Percentiles rank a stretch among this genome's conserved stretches.
phyloP scores from a whole-genome alignment of 1,140 invertebrate genomes.

The Anoplophora glabripennis region DNA sequence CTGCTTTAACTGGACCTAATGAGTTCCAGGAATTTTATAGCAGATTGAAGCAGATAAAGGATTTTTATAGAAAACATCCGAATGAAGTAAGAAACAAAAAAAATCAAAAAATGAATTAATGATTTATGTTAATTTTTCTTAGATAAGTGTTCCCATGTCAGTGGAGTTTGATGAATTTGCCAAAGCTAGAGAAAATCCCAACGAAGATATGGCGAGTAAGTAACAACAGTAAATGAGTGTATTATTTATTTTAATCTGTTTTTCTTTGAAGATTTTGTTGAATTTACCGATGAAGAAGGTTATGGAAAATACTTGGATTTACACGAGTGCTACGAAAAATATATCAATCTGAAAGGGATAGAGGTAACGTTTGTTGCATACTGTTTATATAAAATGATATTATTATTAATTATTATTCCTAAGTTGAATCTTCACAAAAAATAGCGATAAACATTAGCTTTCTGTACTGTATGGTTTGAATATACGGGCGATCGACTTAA shows the following conservation, averaged over 20 bases:
- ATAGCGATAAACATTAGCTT: no score
- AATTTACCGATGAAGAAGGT: conserved; percentile 99
- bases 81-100: conserved; percentile 69
- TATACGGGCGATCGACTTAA: no score
- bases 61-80: conserved; percentile 94
- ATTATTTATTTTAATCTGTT: no score
- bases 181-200: conserved; percentile 82
- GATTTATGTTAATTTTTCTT: conserved; percentile 38
- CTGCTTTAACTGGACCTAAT: conserved; percentile 92
- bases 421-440: no score
- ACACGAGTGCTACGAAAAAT: conserved; percentile 96
- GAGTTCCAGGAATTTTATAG: conserved; percentile 98
- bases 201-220: conserved; percentile 65
- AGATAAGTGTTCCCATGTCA: conserved; percentile 90
- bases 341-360: conserved; percentile 95
- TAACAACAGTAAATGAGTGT: no score
- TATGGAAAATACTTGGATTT: conserved; percentile 98
- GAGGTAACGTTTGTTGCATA: no score
- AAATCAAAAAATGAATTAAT: neutral
- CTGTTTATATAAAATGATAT: no score
- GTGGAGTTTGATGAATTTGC: conserved; percentile 95
- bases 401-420: no score
- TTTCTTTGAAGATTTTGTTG: conserved; percentile 70
- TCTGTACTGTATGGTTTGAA: no score
- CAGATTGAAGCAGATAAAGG: conserved; percentile 90